Base-by-base conservation (phyloP, 2,113 vertebrate genomes). In the Tachysurus fulvidraco region DNA sequence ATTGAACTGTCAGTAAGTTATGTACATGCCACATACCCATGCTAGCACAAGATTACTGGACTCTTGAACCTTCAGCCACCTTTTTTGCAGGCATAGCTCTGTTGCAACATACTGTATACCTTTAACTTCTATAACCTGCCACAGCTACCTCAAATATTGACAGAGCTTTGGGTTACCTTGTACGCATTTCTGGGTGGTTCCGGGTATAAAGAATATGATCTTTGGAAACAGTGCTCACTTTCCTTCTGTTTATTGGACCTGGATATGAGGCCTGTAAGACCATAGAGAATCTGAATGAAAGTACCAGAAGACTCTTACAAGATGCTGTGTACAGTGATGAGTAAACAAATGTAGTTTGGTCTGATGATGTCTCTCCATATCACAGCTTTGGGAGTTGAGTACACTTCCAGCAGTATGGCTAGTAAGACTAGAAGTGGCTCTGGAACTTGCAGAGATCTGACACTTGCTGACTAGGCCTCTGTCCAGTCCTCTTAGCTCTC, bases 131-230 rank as follows among this genome's bases (percentile, higher is more conserved):
- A 78, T 44, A 55, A 91, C 89, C 91, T 90, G 87, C 80, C 83
- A 88, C 59, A 64, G 88, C 85, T 84, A 84, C 87, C 85, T 89
- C 83, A 91, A 92, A 92, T 92, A 92, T 93, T 93, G 92, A 91
- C 92, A 90, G 81, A 91, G 92, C 89, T 90, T 92, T 89, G 76
- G 82, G 87, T 92, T 92, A 85, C 91, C 86, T 74, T 76, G 85
- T 85, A 83, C 74, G 88, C 62, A 65, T 83, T 88, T 67, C 90
- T 85, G 88, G 55, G 88, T 88, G 89, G 90, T 88, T 91, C 74
- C 57, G 54, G 8, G 74, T 52, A 50, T 50, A 9, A 50, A 60
- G 54, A 10, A 71, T 52, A 41, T 46, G 74, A 67, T n/a, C 54
- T 46, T 52, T 13, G 77, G 79, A 87, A 92, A 82, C 86, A 91